Evolutionary conservation across 2,888 invertebrate genomes (phyloP), one percentile per base, ranked within the genome.

Genomic region (Tolmerus cingulatus): DNA sequence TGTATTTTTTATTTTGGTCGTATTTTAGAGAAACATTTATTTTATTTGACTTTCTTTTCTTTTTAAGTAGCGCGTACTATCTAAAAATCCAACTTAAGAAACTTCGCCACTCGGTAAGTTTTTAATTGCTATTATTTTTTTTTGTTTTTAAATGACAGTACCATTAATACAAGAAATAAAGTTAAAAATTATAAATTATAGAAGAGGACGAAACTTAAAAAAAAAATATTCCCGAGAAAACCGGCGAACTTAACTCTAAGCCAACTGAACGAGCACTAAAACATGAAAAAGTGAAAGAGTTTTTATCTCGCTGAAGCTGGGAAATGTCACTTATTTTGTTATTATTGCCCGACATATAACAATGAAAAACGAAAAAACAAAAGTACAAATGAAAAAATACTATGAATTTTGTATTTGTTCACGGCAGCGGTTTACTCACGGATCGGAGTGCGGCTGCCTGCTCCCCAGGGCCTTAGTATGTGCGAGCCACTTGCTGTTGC

Each of bases 201-300:
- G 12, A 23, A 66, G 27, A 66, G 34, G 7, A 34, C 34, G 34
- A 34, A 34, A 34, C 34, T 30, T 30, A 30, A 34, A 66, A 27
- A 46, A 46, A 46, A 46, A 34, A 34, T 34, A 46, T 14, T 46
- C 43, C 43, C 7, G 7, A 7, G 19, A 27, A 51, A 51, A 51
- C 37, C 16, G 79, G 66, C 86, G 78, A 86, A 27, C 79, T 86
- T 78, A 55, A 86, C 86, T 79, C 86, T 79, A 86, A 66, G 79
- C 86, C 86, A 57, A 79, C 66, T 78, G 66, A 86, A 86, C 78
- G 86, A 86, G 86, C 40, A 86, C 86, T 86, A 86, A 86, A 66
- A 66, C 40, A n/a, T 30, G 37, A 57, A 57, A 55, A 66, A 74
- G 74, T 85, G 85, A 85, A 85, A 74, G 74, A 85, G 74, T 85